phyloP scores from a whole-genome alignment of 2,113 vertebrate species.

The Gnathonemus longibarbis region DNA sequence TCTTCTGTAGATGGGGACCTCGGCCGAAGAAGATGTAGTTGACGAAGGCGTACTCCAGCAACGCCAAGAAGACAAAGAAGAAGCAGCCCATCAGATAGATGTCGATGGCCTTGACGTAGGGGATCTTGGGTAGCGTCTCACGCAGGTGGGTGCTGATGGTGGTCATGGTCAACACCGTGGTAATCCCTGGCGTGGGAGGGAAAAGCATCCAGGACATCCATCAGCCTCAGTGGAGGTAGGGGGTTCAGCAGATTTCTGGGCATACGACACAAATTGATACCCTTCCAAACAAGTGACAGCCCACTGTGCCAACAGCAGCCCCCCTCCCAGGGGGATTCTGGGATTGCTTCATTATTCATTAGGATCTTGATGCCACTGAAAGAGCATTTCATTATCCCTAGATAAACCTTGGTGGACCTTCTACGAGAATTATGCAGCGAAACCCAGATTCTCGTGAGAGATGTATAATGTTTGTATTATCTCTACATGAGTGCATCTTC shows the following conservation, averaged over 20 bases:
- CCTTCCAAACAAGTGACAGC: conserved; percentile 8
- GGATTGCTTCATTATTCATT: conserved; percentile 9
- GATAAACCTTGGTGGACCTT: conserved; percentile 1
- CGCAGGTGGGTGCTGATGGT: conserved; percentile 75
- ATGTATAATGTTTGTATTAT: neutral
- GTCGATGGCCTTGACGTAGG: conserved; percentile 50
- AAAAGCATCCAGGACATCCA: neutral
- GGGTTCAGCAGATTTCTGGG: neutral
- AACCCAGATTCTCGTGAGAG: neutral
- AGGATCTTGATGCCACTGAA: neutral
- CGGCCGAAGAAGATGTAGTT: conserved; percentile 79
- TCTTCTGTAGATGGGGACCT: conserved; percentile 66
- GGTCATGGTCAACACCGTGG: conserved; percentile 75
- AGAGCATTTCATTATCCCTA: neutral
- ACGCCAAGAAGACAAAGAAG: conserved; percentile 44
- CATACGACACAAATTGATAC: conserved; percentile 1
- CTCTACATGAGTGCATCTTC: neutral
- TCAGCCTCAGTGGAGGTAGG: neutral
- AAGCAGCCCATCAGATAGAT: conserved; percentile 79
- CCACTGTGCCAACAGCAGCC: neutral
- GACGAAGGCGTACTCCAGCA: conserved; percentile 34
- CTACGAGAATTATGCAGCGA: neutral
- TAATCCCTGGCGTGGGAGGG: conserved; percentile 58
- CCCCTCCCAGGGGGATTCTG: neutral
- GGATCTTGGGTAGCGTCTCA: conserved; percentile 33